phyloP scores from a whole-genome alignment of 1,140 invertebrate species.

The Chironomus striatipennis region DNA sequence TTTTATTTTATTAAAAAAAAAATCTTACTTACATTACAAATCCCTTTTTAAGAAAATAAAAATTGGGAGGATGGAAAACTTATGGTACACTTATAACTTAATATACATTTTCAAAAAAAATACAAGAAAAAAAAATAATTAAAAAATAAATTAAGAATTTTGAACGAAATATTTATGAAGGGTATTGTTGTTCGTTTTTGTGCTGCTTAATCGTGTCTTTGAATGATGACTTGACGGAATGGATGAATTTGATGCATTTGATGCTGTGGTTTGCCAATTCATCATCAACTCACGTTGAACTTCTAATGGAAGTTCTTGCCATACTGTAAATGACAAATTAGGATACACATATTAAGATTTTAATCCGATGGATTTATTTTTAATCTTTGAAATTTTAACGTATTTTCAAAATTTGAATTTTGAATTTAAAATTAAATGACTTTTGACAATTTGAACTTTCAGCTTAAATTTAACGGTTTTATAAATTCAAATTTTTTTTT shows the following conservation, averaged over 20 bases:
- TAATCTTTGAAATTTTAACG: background rate
- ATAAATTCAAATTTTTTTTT: no score
- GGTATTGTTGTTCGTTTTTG: constrained; percentile 45
- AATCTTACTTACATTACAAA: constrained; percentile 2
- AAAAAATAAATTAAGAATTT: constrained; percentile 32
- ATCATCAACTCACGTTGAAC: constrained; percentile 52
- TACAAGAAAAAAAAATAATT: background rate
- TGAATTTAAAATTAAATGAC: no score
- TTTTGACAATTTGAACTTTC: no score
- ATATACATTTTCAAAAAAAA: background rate
- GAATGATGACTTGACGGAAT: constrained; percentile 27
- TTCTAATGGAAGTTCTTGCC: constrained; percentile 49
- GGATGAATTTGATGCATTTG: constrained; percentile 29
- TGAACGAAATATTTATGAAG: constrained; percentile 54
- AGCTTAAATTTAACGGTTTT: no score
- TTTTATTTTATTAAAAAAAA: background rate
- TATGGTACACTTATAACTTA: background rate
- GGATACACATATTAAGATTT: no score
- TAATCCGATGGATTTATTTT: no score
- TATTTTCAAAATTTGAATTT: no score
- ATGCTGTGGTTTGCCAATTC: constrained; percentile 46
- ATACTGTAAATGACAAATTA: constrained; percentile 38
- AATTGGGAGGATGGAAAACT: background rate
- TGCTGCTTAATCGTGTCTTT: constrained; percentile 42
- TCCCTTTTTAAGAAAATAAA: background rate